Conservation (phyloP, 1,140 invertebrate genomes). For the Schlechtendalia chinensis region DNA sequence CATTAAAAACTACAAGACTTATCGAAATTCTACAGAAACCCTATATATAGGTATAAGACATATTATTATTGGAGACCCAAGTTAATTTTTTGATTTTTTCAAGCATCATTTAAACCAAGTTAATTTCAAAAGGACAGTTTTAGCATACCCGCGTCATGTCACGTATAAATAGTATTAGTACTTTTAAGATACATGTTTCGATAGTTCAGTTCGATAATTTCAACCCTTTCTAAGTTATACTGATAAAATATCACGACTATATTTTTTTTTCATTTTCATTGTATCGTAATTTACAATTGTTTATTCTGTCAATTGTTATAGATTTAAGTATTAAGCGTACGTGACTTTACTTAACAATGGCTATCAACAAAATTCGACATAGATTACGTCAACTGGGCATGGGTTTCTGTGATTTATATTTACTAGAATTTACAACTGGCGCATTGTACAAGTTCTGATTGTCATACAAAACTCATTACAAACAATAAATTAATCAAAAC, state of each 20-base stretch:
- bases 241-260: neutral
- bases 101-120: neutral
- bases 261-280: slow-evolving; percentile 13
- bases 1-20: neutral
- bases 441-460: neutral
- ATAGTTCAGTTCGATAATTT: neutral
- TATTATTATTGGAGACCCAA: neutral
- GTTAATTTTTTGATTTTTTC: neutral
- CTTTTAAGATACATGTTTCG: neutral
- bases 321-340: neutral
- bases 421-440: neutral
- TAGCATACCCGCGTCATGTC: neutral
- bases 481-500: too few species aligned
- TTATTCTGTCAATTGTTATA: neutral
- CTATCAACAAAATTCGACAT: slow-evolving; percentile 14
- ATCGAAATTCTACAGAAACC: neutral
- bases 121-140: neutral
- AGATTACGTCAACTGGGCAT: neutral
- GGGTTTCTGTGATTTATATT: neutral
- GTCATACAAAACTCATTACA: too few species aligned
- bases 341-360: neutral
- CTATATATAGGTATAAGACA: neutral
- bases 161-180: neutral
- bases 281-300: neutral
- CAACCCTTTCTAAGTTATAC: neutral